Conservation (phyloP, 2,113 vertebrate genomes). For the Nipponia nippon region DNA sequence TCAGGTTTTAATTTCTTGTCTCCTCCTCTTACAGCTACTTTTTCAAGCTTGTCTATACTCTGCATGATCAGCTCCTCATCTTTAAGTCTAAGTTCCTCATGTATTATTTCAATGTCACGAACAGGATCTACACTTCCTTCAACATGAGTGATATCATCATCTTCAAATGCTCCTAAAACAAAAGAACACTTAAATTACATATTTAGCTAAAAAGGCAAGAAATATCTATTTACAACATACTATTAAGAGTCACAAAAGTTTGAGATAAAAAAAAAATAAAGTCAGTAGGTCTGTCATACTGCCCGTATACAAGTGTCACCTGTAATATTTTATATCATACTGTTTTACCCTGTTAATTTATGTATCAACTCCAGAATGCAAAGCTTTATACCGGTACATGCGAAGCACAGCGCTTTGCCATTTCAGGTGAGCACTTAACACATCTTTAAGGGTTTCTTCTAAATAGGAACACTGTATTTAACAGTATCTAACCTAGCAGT, state of each 20-base stretch:
- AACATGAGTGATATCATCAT: conserved; percentile 96
- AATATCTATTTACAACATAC: not conserved
- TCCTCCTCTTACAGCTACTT: conserved; percentile 88
- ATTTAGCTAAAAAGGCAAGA: conserved; percentile 9
- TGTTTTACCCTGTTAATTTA: not conserved
- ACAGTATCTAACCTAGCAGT: not conserved
- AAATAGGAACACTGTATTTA: not conserved
- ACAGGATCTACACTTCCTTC: conserved; percentile 96
- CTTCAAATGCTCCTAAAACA: conserved; percentile 89
- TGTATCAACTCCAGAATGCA: not conserved
- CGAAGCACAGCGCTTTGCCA: not conserved
- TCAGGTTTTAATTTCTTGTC: conserved; percentile 94
- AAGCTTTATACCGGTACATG: not conserved
- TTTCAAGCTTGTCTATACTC: conserved; percentile 93
- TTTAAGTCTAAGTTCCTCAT: conserved; percentile 94
- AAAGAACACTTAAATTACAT: not conserved
- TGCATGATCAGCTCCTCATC: conserved; percentile 90
- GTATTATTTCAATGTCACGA: conserved; percentile 90
- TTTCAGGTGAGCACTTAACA: not conserved
- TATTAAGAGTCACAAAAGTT: not conserved
- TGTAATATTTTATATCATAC: not conserved
- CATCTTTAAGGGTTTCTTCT: not conserved
- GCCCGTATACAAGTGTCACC: not conserved
- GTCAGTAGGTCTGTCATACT: not conserved
- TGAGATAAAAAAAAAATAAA: not conserved